phyloP scores from a whole-genome alignment of 2,113 vertebrate genomes.

The Centrocercus urophasianus region DNA sequence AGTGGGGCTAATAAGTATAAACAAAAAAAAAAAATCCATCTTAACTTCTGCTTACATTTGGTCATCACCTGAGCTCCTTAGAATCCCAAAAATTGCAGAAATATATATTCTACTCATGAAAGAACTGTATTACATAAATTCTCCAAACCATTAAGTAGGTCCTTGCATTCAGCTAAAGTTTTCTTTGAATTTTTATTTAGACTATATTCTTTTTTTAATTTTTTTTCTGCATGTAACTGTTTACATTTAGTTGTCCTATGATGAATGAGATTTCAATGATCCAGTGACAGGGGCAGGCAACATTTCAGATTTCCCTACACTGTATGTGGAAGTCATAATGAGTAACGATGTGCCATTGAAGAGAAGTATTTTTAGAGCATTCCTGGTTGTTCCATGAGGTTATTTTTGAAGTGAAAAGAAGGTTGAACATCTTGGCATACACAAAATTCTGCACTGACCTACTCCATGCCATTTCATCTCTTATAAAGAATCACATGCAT shows the following conservation, averaged over 20 bases:
- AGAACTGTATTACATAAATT: background rate
- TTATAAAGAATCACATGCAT: rapidly evolving
- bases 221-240: background rate
- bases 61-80: background rate
- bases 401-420: background rate
- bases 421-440: rapidly evolving
- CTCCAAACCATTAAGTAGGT: background rate
- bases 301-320: background rate
- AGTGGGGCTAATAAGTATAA: background rate
- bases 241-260: background rate
- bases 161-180: background rate
- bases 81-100: background rate
- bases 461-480: background rate
- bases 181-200: background rate
- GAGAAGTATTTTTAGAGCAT: background rate
- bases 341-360: background rate
- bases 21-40: background rate
- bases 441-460: background rate
- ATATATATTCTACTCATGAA: background rate
- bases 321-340: background rate
- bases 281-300: background rate
- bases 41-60: background rate
- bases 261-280: background rate
- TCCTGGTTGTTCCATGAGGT: background rate
- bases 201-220: rapidly evolving